A percentile compares a stretch with the other conserved stretches of the same genome.
phyloP scores from a whole-genome alignment of 2,797 vertebrate genomes.

The Podarcis lilfordi region DNA sequence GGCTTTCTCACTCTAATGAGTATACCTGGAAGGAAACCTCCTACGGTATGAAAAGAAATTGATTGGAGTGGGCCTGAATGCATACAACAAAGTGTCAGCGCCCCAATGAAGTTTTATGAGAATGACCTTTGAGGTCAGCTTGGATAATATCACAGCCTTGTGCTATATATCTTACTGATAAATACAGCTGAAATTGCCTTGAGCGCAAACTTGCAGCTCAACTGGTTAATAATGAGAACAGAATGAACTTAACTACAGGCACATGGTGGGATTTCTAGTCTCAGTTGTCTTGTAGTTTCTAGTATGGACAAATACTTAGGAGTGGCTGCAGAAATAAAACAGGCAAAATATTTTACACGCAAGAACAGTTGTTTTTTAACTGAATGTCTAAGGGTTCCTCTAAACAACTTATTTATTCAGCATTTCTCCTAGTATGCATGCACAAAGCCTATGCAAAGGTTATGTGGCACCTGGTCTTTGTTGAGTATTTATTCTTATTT shows the following conservation, averaged over 20 bases:
- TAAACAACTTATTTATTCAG: too few relatives aligned
- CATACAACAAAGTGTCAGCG: conserved; percentile 38
- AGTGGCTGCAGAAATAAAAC: neutral
- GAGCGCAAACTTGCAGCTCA: neutral
- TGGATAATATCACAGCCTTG: conserved; percentile 25
- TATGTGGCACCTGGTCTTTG: too few relatives aligned
- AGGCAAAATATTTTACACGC: neutral
- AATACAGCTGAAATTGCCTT: conserved; percentile 35
- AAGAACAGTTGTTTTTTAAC: neutral
- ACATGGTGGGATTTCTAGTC: neutral
- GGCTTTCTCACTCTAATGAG: conserved; percentile 32
- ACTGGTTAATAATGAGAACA: conserved; percentile 3
- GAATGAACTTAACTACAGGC: neutral
- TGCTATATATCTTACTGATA: conserved; percentile 7
- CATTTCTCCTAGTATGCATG: too few relatives aligned
- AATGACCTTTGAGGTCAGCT: conserved; percentile 50
- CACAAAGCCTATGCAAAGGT: too few relatives aligned
- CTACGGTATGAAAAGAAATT: conserved; percentile 54
- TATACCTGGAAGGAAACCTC: conserved; percentile 53
- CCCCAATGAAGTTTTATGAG: conserved; percentile 36
- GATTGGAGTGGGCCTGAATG: conserved; percentile 52
- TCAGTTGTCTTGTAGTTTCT: conserved; percentile 22
- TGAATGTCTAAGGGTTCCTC: neutral
- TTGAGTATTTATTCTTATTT: too few relatives aligned
- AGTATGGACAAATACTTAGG: neutral